phyloP scores from a whole-genome alignment of 2,888 invertebrate species.

The Lacanobia oleracea region DNA sequence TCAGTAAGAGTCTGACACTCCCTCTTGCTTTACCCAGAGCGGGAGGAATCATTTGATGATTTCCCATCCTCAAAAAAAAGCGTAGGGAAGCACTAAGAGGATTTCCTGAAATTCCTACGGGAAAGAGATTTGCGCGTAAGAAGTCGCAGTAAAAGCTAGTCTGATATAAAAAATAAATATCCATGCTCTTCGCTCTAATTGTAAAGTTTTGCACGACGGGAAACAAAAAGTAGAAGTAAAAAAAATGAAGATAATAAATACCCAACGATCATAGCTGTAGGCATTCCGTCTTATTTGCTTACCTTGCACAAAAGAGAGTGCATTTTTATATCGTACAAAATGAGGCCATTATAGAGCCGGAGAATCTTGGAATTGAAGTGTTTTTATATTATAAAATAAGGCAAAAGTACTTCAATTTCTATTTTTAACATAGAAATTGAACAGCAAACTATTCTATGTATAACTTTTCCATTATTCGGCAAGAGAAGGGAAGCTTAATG shows the following conservation, averaged over 20 bases:
- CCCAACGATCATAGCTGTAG: conserved; percentile 19
- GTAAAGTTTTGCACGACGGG: not conserved
- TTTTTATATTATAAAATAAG: not conserved
- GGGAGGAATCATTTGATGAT: too few species aligned
- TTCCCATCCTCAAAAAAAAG: too few species aligned
- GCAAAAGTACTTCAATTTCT: not conserved
- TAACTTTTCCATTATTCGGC: not conserved
- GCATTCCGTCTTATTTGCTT: conserved; percentile 42
- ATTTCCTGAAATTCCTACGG: too few species aligned
- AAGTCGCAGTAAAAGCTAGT: too few species aligned
- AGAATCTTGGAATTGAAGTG: not conserved
- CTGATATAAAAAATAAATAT: not conserved
- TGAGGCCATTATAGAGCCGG: conserved; percentile 10
- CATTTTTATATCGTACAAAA: conserved; percentile 39
- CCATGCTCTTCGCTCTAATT: conserved; percentile 5
- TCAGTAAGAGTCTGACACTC: too few species aligned
- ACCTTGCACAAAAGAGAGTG: conserved; percentile 41
- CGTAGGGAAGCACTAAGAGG: too few species aligned
- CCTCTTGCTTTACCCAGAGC: too few species aligned
- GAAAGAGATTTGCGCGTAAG: too few species aligned
- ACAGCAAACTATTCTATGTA: not conserved
- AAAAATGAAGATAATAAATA: conserved; percentile 16
- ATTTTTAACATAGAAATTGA: too few species aligned
- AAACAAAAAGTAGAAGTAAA: not conserved
- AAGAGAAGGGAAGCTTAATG: not conserved